Evolutionary conservation across 2,888 invertebrate genomes (phyloP).

Genomic region (Ethmia dodecea): DNA sequence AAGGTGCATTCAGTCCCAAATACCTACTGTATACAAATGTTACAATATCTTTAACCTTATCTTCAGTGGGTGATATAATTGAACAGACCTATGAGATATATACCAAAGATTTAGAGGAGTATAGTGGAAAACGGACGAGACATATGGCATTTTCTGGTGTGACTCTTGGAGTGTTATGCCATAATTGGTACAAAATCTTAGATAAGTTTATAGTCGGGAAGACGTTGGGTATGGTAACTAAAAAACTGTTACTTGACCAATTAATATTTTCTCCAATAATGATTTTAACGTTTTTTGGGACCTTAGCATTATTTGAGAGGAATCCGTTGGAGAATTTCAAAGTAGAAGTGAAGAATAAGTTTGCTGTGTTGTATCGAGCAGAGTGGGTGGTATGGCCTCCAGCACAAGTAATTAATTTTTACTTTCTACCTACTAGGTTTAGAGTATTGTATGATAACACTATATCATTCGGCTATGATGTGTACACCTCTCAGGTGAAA

Average conservation of each 20-base stretch:
- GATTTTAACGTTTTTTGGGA: conserved; percentile 88
- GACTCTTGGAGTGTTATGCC: conserved; percentile 88
- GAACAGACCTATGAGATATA: conserved; percentile 90
- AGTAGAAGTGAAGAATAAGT: conserved; percentile 85
- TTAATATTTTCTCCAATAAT: conserved; percentile 90
- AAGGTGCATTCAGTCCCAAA: conserved; percentile 80
- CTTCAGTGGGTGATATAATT: conserved; percentile 87
- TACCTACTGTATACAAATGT: conserved; percentile 90
- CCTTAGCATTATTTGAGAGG: conserved; percentile 86
- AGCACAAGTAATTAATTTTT: conserved; percentile 95
- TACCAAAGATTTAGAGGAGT: conserved; percentile 76
- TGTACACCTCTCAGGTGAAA: conserved; percentile 91
- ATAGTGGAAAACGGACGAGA: conserved; percentile 80
- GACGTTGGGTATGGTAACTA: conserved; percentile 80
- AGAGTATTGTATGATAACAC: conserved; percentile 94
- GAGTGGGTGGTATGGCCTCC: conserved; percentile 98
- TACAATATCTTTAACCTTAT: conserved; percentile 86
- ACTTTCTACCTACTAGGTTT: conserved; percentile 88
- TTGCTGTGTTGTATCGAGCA: conserved; percentile 86
- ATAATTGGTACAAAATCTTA: conserved; percentile 92
- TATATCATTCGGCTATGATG: conserved; percentile 92
- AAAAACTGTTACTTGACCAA: conserved; percentile 92
- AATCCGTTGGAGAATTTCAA: conserved; percentile 79
- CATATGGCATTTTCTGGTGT: conserved; percentile 90
- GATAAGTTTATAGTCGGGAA: conserved; percentile 87